Conservation (phyloP, 2,797 vertebrate species). For the Gymnopithys bicolor region DNA sequence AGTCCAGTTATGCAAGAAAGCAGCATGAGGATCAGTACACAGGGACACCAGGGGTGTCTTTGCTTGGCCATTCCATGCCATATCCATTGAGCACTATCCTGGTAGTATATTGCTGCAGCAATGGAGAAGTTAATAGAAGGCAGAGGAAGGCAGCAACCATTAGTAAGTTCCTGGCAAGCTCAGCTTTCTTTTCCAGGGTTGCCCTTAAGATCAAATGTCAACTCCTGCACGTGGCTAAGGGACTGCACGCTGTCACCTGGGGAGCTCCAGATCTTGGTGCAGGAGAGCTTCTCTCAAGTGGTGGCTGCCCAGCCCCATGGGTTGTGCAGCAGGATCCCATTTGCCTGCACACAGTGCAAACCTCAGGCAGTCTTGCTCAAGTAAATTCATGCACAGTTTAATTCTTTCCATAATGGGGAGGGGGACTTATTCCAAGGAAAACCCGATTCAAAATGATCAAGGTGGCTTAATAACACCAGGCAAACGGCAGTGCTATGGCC, state of each 20-base stretch:
- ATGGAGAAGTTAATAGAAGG: background rate
- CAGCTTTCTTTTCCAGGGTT: background rate
- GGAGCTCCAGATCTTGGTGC: background rate
- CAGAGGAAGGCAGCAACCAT: background rate
- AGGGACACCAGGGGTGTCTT: accelerated
- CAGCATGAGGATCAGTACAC: background rate
- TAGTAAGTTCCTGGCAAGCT: background rate
- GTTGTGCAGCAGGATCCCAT: background rate
- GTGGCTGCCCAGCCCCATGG: background rate
- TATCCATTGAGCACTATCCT: background rate
- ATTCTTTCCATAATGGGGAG: conserved; percentile 8
- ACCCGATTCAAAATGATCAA: conserved; percentile 44
- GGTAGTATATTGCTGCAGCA: background rate
- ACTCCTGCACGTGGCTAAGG: accelerated
- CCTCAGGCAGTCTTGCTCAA: background rate
- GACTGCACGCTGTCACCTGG: background rate
- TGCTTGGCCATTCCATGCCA: background rate
- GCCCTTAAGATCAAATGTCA: background rate
- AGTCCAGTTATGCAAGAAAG: background rate
- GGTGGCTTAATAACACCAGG: conserved; percentile 49
- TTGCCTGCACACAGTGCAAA: background rate
- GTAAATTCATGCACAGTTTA: conserved; percentile 18
- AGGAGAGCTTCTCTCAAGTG: background rate
- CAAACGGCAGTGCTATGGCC: conserved; percentile 25
- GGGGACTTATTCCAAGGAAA: conserved; percentile 33